Conservation (phyloP, 1,140 invertebrate species). For the Drosophila bocki region DNA sequence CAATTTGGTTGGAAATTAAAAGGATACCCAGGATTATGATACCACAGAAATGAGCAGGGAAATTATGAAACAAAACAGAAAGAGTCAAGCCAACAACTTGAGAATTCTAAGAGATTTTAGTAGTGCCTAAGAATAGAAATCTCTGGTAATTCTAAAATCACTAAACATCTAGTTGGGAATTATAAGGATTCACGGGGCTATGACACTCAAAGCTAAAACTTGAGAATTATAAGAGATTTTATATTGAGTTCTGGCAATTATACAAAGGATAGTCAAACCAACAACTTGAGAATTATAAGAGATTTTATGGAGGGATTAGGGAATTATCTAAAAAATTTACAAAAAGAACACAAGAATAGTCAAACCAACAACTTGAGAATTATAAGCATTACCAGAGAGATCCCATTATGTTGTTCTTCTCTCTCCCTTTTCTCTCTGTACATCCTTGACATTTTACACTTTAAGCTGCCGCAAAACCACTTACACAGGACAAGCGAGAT, state of each 20-base stretch:
- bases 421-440: neutral
- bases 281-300: neutral
- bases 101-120: too few relatives aligned
- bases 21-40: neutral
- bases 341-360: neutral
- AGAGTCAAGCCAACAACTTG: neutral
- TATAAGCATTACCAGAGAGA: too few relatives aligned
- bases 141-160: neutral
- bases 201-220: too few relatives aligned
- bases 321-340: too few relatives aligned
- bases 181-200: neutral
- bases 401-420: neutral
- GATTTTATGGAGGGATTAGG: neutral
- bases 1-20: neutral
- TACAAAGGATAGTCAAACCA: neutral
- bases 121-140: too few relatives aligned
- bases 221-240: too few relatives aligned
- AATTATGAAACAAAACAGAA: neutral
- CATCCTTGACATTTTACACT: neutral
- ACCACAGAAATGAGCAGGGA: neutral
- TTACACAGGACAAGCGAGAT: slow-evolving; percentile 11
- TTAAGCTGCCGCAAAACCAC: slow-evolving; percentile 1
- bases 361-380: neutral
- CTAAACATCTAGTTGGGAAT: neutral
- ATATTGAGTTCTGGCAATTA: neutral